Base-by-base conservation (phyloP, 1,140 invertebrate genomes). In the Eurytemora carolleeae region DNA sequence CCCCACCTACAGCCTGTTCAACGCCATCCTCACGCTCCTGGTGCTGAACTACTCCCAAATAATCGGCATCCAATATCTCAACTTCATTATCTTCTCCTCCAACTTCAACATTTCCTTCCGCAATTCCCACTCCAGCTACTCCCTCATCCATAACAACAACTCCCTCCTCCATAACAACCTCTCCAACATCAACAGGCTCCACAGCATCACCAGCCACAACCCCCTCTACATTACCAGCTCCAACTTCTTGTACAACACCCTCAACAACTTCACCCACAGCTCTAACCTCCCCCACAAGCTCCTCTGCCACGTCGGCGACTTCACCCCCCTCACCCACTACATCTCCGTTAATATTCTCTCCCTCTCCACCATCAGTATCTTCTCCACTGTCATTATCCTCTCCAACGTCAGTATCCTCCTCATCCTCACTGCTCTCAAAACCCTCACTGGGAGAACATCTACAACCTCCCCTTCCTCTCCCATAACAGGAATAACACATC, bases 141-240 rank as follows among this genome's bases (percentile, higher is more conserved):
- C n/a, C 16, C 24, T 19, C 21, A n/a, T 25, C 21, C 21, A 23
- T 53, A 31, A 53, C 59, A 66, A 20, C 63, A 12, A 25, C 62
- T 53, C 20, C 67, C 70, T 57, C 73, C 72, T 65, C 71, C 71
- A n/a, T n/a, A n/a, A n/a, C n/a, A n/a, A n/a, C n/a, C n/a, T n/a
- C n/a, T n/a, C n/a, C n/a, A n/a, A n/a, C n/a, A n/a, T 20, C 69
- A 26, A 59, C 26, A 55, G 26, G 26, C n/a, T 57, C 59, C 20
- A 56, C 57, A 18, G 55, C 62, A 24, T 55, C 44, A 53, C 56
- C 26, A 26, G 54, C 59, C 21, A 61, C 61, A 24, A 60, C 57
- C 55, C 57, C 55, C 68, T 57, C 70, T 68, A 53, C 70, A 69
- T 22, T 70, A 70, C 63, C 60, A 19, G 66, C 31, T 20, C 66